Conservation (phyloP, 2,113 vertebrate genomes). For the Nycticorax nycticorax region DNA sequence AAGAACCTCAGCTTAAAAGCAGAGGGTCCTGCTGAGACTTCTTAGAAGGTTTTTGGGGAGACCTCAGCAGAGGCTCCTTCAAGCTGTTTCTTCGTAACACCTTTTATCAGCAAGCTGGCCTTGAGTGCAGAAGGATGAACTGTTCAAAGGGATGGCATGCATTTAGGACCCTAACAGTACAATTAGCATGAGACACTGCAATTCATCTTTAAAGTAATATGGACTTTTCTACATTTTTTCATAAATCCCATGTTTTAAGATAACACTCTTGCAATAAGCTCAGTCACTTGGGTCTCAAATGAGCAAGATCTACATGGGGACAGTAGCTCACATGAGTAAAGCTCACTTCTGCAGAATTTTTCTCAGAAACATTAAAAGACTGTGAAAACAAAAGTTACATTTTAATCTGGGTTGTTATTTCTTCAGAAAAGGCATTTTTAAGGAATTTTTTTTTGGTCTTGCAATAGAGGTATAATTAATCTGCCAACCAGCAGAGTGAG, state of each 20-base stretch:
- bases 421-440: background rate
- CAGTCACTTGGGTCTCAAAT: background rate
- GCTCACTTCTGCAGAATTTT: background rate
- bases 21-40: background rate
- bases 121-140: background rate
- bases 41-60: background rate
- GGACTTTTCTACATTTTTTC: background rate
- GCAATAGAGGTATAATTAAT: conserved; percentile 19
- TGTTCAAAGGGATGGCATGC: background rate
- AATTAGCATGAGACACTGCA: background rate
- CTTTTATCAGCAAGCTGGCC: background rate
- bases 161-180: background rate
- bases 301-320: background rate
- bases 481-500: background rate
- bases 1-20: background rate
- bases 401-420: background rate
- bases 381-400: background rate
- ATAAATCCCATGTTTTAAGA: background rate
- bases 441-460: background rate
- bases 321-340: background rate
- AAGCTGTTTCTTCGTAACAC: background rate
- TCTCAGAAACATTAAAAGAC: background rate
- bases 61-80: background rate
- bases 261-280: background rate
- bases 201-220: background rate